Percentiles rank a stretch among this genome's conserved stretches.
Conservation (phyloP, 2,888 invertebrate genomes). For the Microctonus aethiopoides region DNA sequence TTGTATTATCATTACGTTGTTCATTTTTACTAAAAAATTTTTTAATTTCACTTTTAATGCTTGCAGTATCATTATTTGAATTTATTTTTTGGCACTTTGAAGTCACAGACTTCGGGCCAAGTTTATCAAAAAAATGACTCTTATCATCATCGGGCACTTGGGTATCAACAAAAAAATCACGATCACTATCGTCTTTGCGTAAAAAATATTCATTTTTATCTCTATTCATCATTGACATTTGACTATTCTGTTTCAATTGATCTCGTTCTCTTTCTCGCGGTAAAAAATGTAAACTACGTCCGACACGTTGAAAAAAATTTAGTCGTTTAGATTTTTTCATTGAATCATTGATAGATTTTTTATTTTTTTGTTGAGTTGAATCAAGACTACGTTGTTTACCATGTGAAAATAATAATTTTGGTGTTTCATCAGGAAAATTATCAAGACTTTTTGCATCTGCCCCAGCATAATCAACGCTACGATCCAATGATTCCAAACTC, state of each 20-base stretch:
- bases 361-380: constrained; percentile 50
- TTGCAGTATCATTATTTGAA: constrained; percentile 22
- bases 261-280: constrained; percentile 48
- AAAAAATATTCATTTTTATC: constrained; percentile 59
- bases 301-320: constrained; percentile 55
- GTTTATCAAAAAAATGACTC: constrained; percentile 47
- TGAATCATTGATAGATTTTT: constrained; percentile 45
- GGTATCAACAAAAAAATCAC: constrained; percentile 49
- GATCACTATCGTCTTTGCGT: constrained; percentile 44
- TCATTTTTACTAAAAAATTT: not conserved
- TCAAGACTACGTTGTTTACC: constrained; percentile 53
- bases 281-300: constrained; percentile 58
- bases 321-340: constrained; percentile 47
- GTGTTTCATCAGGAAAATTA: constrained; percentile 47
- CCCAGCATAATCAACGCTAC: constrained; percentile 42
- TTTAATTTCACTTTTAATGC: constrained; percentile 2
- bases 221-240: constrained; percentile 39
- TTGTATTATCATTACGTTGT: not conserved
- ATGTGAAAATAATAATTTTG: constrained; percentile 38
- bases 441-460: constrained; percentile 55
- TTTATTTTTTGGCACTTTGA: constrained; percentile 17
- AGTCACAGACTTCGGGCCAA: constrained; percentile 31
- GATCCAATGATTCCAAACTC: constrained; percentile 58
- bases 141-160: constrained; percentile 29
- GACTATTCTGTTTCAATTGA: constrained; percentile 42